These are phyloP conservation scores for Tipula unca DNA, from an alignment of 2,888 invertebrate genomes.

Conservation along the genomic window DNA sequence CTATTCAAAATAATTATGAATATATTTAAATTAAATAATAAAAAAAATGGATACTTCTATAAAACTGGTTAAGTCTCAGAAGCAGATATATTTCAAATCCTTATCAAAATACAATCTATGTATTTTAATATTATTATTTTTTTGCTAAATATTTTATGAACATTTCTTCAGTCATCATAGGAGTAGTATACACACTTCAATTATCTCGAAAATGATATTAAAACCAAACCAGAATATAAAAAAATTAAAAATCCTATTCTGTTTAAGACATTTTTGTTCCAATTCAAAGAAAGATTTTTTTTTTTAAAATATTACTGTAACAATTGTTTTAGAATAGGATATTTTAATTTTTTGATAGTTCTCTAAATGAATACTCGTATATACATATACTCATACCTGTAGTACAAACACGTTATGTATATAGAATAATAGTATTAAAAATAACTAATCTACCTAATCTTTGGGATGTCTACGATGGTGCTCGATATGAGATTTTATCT, in stretches of 20 bases:
- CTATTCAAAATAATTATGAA: background rate
- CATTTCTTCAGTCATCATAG: background rate
- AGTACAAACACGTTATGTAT: too few species aligned
- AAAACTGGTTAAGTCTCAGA: background rate
- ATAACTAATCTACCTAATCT: background rate
- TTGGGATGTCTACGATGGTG: background rate
- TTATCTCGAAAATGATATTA: background rate
- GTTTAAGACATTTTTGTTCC: background rate
- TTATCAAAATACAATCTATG: background rate
- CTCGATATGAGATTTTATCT: background rate
- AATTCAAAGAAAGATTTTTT: background rate
- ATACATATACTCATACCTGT: too few species aligned
- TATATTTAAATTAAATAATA: background rate
- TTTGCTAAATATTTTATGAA: background rate
- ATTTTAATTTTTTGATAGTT: background rate
- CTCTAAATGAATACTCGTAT: background rate
- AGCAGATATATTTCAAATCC: background rate
- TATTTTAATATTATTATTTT: background rate
- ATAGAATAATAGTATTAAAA: background rate
- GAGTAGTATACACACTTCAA: constrained; percentile 14
- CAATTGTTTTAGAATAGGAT: background rate
- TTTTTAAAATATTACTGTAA: background rate
- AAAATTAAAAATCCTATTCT: background rate
- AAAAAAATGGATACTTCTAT: background rate
- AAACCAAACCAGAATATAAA: background rate